A percentile compares a stretch with the other conserved stretches of the same genome.
Evolutionary conservation across 1,140 invertebrate species (phyloP).

Genomic region (Lepeophtheirus salmonis): DNA sequence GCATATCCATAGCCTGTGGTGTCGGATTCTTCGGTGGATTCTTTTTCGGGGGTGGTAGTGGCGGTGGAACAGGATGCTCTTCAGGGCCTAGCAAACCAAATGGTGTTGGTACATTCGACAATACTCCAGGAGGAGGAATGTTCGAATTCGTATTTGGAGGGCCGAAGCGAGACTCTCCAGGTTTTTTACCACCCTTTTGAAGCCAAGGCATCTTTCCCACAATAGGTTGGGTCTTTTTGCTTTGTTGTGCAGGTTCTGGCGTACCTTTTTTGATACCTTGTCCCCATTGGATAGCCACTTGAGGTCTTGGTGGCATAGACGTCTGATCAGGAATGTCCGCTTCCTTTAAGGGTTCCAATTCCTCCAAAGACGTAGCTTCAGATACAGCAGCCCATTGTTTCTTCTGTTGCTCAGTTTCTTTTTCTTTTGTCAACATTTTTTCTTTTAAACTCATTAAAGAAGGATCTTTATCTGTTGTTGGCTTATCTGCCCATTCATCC

Average conservation of each 20-base stretch:
- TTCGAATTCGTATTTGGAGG: neutral
- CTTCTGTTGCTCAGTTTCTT: too few species aligned
- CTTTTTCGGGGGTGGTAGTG: neutral
- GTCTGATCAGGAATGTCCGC: neutral
- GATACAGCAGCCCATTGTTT: neutral
- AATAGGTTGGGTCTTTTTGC: neutral
- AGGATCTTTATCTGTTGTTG: neutral
- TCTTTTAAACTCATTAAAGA: neutral
- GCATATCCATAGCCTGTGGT: neutral
- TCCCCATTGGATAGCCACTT: conserved; percentile 14
- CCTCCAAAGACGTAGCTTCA: neutral
- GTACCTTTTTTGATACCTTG: neutral
- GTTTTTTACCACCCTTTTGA: neutral
- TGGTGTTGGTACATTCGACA: neutral
- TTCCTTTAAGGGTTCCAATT: neutral
- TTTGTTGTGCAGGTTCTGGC: neutral
- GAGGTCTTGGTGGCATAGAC: neutral
- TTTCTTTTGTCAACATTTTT: conserved; percentile 3
- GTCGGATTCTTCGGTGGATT: conserved; percentile 10
- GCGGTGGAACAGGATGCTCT: neutral
- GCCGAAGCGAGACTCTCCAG: conserved; percentile 2
- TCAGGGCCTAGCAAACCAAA: neutral
- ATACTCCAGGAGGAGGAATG: conserved; percentile 6
- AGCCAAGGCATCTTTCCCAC: conserved; percentile 12
- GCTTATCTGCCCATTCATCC: conserved; percentile 7